phyloP scores from a whole-genome alignment of 2,113 vertebrate species.

The Fukomys damarensis region DNA sequence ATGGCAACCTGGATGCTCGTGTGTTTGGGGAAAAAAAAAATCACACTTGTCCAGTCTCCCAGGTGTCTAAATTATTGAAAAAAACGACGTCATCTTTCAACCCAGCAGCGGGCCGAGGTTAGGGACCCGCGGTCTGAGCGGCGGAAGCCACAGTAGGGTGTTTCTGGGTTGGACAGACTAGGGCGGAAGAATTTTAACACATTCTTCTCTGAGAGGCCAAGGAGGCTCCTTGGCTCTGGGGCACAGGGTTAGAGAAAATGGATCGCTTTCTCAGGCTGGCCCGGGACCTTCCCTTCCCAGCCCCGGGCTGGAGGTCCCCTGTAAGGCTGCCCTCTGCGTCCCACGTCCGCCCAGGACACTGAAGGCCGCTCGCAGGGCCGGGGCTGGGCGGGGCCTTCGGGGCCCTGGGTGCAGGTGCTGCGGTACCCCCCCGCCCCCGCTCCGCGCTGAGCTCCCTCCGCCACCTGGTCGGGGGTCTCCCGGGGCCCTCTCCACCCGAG shows the following conservation, averaged over 20 bases:
- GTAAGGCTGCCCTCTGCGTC: neutral
- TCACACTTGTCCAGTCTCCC: conserved; percentile 46
- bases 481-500: neutral
- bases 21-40: conserved; percentile 54
- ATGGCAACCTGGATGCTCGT: neutral
- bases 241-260: conserved; percentile 59
- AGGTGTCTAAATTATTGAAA: conserved; percentile 68
- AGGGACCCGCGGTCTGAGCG: neutral
- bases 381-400: neutral
- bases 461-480: neutral
- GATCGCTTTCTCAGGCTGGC: neutral
- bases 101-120: conserved; percentile 61
- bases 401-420: neutral
- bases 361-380: neutral
- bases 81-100: conserved; percentile 70
- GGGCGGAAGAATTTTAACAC: neutral
- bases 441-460: neutral
- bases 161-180: conserved; percentile 30
- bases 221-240: conserved; percentile 37
- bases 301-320: neutral
- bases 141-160: neutral
- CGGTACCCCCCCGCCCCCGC: neutral
- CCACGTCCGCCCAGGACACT: neutral
- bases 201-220: neutral
- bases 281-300: neutral